A percentile compares a stretch with the other conserved stretches of the same genome.
These are phyloP conservation scores for Leptonema lineaticorne DNA, from an alignment of 1,140 invertebrate species.

Conservation along the genomic window DNA sequence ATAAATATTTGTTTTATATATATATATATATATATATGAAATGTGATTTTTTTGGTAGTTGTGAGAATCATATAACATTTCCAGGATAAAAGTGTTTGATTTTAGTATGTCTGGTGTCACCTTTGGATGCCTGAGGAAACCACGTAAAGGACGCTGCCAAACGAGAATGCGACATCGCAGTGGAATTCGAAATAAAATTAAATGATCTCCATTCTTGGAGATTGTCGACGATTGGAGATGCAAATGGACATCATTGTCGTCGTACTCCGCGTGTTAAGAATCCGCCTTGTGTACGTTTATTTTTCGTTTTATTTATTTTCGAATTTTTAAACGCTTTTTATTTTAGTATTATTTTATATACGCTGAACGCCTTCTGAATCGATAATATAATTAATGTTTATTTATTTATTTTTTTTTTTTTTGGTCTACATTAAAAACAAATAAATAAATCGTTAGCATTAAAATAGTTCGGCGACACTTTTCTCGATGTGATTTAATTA, in stretches of 20 bases:
- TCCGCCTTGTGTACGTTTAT: background rate
- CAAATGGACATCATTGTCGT: slow-evolving; percentile 2
- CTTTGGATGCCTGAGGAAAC: slow-evolving; percentile 18
- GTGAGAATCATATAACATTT: too few relatives aligned
- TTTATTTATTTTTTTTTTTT: too few relatives aligned
- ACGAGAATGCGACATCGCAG: slow-evolving; percentile 7
- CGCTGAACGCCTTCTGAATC: too few relatives aligned
- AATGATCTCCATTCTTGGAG: slow-evolving; percentile 20
- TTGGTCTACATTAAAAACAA: too few relatives aligned
- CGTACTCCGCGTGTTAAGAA: slow-evolving; percentile 7
- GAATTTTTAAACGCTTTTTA: background rate
- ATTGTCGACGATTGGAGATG: slow-evolving; percentile 1
- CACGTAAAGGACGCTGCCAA: slow-evolving; percentile 4
- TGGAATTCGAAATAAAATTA: slow-evolving; percentile 20
- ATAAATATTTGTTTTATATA: too few relatives aligned
- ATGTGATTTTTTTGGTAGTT: background rate
- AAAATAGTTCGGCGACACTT: too few relatives aligned
- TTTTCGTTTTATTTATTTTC: background rate
- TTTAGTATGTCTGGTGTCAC: slow-evolving; percentile 16
- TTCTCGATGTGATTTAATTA: too few relatives aligned
- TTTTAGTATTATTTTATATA: too few relatives aligned
- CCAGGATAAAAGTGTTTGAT: too few relatives aligned
- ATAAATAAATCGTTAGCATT: too few relatives aligned
- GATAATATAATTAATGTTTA: too few relatives aligned
- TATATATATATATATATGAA: background rate